Base-by-base conservation (phyloP, 2,888 invertebrate species). In the Rhorus exstirpatorius region DNA sequence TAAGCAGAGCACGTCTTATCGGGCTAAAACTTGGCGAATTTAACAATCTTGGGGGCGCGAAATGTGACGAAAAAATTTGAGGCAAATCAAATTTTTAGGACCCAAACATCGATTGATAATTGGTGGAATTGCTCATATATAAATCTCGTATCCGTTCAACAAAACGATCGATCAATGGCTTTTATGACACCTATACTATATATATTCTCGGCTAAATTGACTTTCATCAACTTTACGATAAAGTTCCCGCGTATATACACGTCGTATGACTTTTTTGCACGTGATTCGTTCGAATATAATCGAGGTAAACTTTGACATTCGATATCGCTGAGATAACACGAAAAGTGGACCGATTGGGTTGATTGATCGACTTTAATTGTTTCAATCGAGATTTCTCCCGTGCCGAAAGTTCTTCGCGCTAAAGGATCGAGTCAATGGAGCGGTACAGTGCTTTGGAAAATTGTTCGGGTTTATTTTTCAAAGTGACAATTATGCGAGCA, bases 101-200 rank as follows among this genome's bases (percentile, higher is more conserved):
- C n/a, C n/a, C n/a, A n/a, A n/a, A n/a, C n/a, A n/a, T n/a, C n/a
- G n/a, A n/a, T n/a, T n/a, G n/a, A n/a, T n/a, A n/a, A n/a, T n/a
- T n/a, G n/a, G n/a, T n/a, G n/a, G n/a, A n/a, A n/a, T n/a, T n/a
- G n/a, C n/a, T n/a, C n/a, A n/a, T n/a, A n/a, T n/a, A n/a, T n/a
- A n/a, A n/a, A n/a, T n/a, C n/a, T n/a, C n/a, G 31, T 31, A 31
- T 31, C 2, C 31, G 31, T 31, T 78, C 51, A 38, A 51, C 21
- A n/a, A n/a, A 51, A 19, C 49, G 68, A 75, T 80, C 70, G 51
- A 81, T 81, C 72, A 77, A 53, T 65, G 67, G 31, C 35, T 51
- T 12, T 68, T 26, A 49, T 8, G 6, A 58, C 44, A 78, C 38
- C 61, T 74, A 46, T 21, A 41, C 46, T 46, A 65, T 14, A 49